phyloP scores from a whole-genome alignment of 2,113 vertebrate genomes.

The Alexandromys fortis region DNA sequence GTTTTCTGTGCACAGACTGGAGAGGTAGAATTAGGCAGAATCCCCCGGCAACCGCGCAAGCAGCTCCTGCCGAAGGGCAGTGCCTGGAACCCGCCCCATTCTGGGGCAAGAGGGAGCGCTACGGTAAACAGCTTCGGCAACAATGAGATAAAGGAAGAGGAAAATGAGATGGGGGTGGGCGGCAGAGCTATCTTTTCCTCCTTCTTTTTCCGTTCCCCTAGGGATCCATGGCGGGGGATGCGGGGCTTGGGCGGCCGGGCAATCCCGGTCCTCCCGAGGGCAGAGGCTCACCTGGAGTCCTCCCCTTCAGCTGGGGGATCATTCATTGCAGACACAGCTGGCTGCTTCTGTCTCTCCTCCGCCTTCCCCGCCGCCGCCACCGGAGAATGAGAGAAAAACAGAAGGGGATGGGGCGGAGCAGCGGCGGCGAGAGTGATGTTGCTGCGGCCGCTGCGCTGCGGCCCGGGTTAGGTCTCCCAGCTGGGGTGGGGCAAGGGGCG shows the following conservation, averaged over 20 bases:
- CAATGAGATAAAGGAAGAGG: conserved; percentile 82
- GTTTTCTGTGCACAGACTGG: conserved; percentile 48
- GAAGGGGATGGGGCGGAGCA: conserved; percentile 79
- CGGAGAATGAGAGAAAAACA: conserved; percentile 80
- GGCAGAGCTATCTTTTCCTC: conserved; percentile 64
- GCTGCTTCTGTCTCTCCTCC: conserved; percentile 65
- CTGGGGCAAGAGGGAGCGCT: conserved; percentile 40
- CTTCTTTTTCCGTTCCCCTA: conserved; percentile 56
- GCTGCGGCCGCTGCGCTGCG: conserved; percentile 75
- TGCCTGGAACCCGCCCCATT: conserved; percentile 68
- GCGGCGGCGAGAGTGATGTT: conserved; percentile 69
- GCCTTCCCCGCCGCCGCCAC: conserved; percentile 68
- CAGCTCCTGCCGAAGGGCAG: conserved; percentile 45
- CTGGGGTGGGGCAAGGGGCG: conserved; percentile 58
- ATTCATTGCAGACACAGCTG: conserved; percentile 79
- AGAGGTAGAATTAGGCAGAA: conserved; percentile 64
- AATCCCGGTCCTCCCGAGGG: conserved; percentile 55
- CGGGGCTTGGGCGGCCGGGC: conserved; percentile 38
- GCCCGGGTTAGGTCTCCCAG: conserved; percentile 59
- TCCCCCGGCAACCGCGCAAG: conserved; percentile 22
- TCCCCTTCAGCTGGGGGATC: conserved; percentile 71
- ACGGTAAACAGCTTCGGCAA: conserved; percentile 75
- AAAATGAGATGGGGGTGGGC: conserved; percentile 77
- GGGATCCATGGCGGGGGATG: conserved; percentile 51
- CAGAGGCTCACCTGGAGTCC: conserved; percentile 78